These are phyloP conservation scores for Grammomys dolichurus DNA, from an alignment of 2,113 vertebrate species.

Conservation along the genomic window DNA sequence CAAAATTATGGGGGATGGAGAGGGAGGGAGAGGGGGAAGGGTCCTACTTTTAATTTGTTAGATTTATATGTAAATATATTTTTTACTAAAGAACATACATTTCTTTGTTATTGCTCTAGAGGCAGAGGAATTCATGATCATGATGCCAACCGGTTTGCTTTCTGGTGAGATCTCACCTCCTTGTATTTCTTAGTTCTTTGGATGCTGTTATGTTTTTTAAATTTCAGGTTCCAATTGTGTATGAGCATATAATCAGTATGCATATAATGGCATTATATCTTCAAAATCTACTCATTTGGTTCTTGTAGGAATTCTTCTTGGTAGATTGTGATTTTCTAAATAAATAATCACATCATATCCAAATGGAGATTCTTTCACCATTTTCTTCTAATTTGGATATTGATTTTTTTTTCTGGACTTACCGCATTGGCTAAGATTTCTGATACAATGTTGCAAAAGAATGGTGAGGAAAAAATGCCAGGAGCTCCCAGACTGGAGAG, in stretches of 20 bases:
- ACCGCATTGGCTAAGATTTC: not conserved
- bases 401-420: not conserved
- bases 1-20: not conserved
- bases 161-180: not conserved
- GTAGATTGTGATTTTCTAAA: not conserved
- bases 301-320: not conserved
- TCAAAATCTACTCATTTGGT: not conserved
- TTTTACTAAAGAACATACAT: not conserved
- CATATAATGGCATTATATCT: not conserved
- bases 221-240: not conserved
- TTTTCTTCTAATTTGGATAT: not conserved
- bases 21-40: not conserved
- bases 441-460: not conserved
- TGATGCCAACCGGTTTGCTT: not conserved
- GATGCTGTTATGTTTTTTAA: not conserved
- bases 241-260: not conserved
- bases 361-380: not conserved
- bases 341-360: not conserved
- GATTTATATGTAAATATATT: not conserved
- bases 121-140: not conserved
- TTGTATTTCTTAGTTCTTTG: not conserved
- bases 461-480: no score
- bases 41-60: not conserved
- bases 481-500: no score
- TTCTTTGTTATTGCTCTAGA: not conserved